phyloP scores from a whole-genome alignment of 1,140 invertebrate genomes.

The Charaxes varanes region DNA sequence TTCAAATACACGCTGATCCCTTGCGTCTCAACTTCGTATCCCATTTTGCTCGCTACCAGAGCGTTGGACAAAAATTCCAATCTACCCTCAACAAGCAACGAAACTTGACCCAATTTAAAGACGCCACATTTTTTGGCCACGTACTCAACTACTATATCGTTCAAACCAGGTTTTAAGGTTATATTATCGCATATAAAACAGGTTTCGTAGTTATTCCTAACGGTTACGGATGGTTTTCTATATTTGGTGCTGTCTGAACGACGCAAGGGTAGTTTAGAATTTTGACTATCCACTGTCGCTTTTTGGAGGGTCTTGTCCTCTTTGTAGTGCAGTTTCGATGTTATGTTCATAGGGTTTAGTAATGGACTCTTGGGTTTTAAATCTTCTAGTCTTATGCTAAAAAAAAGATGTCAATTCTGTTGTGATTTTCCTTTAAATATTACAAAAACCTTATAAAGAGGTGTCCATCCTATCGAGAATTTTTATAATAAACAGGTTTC shows the following conservation, averaged over 20 bases:
- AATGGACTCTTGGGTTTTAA: constrained; percentile 76
- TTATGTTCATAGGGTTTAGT: constrained; percentile 78
- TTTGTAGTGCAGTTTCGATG: constrained; percentile 83
- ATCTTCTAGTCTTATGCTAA: constrained; percentile 75
- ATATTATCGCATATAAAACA: constrained; percentile 75
- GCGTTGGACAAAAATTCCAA: constrained; percentile 79
- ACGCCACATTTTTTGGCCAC: constrained; percentile 76
- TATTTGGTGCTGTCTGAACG: constrained; percentile 77
- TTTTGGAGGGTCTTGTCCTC: constrained; percentile 84
- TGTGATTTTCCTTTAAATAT: too few relatives aligned
- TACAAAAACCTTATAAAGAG: constrained; percentile 3
- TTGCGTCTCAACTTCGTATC: constrained; percentile 62
- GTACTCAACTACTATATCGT: constrained; percentile 79
- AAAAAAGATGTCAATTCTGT: too few relatives aligned
- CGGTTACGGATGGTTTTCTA: constrained; percentile 71
- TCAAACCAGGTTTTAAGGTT: constrained; percentile 80
- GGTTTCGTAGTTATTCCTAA: constrained; percentile 78
- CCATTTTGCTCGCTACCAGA: constrained; percentile 49
- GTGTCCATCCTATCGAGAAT: too few relatives aligned
- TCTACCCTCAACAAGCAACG: constrained; percentile 75
- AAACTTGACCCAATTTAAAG: constrained; percentile 77
- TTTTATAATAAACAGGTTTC: too few relatives aligned
- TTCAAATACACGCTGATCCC: constrained; percentile 68
- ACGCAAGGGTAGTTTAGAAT: constrained; percentile 74
- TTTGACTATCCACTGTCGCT: constrained; percentile 78